Conservation (phyloP, 2,113 vertebrate species). For the Paramormyrops kingsleyae region DNA sequence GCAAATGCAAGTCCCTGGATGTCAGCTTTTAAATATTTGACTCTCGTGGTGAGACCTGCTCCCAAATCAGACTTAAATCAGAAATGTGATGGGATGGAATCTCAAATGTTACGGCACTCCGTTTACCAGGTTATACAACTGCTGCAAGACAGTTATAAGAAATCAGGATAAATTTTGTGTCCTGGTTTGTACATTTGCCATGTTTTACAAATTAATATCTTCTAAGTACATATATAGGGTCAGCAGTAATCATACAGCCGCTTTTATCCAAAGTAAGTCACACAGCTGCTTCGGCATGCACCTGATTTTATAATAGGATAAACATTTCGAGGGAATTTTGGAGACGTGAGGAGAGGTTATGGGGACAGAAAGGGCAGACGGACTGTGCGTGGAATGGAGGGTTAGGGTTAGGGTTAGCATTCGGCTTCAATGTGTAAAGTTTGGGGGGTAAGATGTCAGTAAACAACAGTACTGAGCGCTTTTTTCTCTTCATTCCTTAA, state of each 20-base stretch:
- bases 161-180: background rate
- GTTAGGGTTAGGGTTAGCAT: no score
- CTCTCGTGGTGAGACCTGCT: conserved; percentile 19
- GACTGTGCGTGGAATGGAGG: background rate
- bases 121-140: background rate
- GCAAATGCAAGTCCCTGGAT: conserved; percentile 25
- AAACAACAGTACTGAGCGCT: background rate
- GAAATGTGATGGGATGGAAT: background rate
- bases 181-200: background rate
- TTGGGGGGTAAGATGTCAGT: background rate
- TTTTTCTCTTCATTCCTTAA: background rate
- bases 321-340: background rate
- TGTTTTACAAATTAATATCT: background rate
- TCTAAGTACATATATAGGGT: background rate
- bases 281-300: background rate
- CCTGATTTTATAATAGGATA: background rate
- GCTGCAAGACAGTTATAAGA: background rate
- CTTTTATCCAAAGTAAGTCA: background rate
- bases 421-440: background rate
- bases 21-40: conserved; percentile 40
- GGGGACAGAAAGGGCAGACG: no score
- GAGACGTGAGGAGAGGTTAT: background rate
- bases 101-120: background rate
- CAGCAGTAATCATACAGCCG: background rate
- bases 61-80: background rate